Evolutionary conservation across 2,888 invertebrate genomes (phyloP), one percentile per base, ranked within the genome.

Genomic region (Prenolepis imparis): DNA sequence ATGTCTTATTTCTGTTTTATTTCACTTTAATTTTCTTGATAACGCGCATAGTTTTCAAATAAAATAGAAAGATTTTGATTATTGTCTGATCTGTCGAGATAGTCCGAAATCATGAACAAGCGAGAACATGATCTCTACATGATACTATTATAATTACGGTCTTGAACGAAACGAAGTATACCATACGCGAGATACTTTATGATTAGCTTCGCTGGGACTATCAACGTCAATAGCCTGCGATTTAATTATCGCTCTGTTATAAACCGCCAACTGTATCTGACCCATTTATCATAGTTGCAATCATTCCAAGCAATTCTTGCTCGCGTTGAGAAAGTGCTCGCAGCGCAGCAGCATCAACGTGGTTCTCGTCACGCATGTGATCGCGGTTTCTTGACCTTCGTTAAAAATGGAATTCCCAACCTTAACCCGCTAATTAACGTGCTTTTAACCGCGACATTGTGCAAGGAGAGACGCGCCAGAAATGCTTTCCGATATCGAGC

Each of bases 391-490:
- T 81, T 83, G 86, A 87, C 90, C 90, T 90, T 90, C 86, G 83
- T 88, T 82, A 61, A 84, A 87, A 86, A 88, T 88, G 84, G 88
- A 86, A 86, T 82, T 68, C 64, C 39, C 75, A 83, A 86, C 90
- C 90, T 90, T 88, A 88, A 90, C 87, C 88, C 86, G 90, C 28
- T 90, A 90, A 90, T 90, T 88, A 90, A 84, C 78, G 81, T 32
- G 84, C 87, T 88, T 83, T 86, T 82, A 89, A 84, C 87, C 84
- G 83, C 80, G 83, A 81, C 84, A 75, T 73, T 82, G 84, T 61
- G 89, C 86, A 89, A 90, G 88, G 87, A 80, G 68, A 78, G 66
- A 57, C 74, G 48, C 21, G 11, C n/a, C 36, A 36, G 24, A 63
- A 48, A 48, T 80, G 86, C 74, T 88, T 90, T 90, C 85, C 90